Conservation (phyloP, 2,888 invertebrate species). For the Andrena praecox region DNA sequence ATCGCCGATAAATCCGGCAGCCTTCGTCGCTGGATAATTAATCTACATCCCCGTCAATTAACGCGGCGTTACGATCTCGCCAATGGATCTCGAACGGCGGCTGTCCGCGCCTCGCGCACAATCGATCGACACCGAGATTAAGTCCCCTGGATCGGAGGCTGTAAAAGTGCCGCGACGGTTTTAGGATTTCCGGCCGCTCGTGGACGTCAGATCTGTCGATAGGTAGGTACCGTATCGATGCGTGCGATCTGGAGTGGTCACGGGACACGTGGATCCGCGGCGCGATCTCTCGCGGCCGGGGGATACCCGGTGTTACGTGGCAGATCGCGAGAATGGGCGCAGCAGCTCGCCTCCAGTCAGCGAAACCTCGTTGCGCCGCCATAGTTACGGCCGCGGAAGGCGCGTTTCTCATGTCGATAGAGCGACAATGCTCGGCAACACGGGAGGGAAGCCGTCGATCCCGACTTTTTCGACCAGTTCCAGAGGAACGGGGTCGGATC, state of each 20-base stretch:
- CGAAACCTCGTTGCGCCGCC: background rate
- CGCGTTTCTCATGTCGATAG: slow-evolving; percentile 53
- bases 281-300: slow-evolving; percentile 26
- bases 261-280: slow-evolving; percentile 34
- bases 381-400: slow-evolving; percentile 25
- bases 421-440: slow-evolving; percentile 46
- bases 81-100: slow-evolving; percentile 34
- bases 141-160: background rate
- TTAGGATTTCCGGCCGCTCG: slow-evolving; percentile 13
- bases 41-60: slow-evolving; percentile 58
- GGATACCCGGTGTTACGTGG: slow-evolving; percentile 16
- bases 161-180: slow-evolving; percentile 41
- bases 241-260: slow-evolving; percentile 32
- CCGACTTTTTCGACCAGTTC: slow-evolving; percentile 37
- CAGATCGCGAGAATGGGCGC: slow-evolving; percentile 29
- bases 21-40: slow-evolving; percentile 42
- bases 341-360: slow-evolving; percentile 17
- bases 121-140: slow-evolving; percentile 44
- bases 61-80: slow-evolving; percentile 30
- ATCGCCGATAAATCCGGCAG: slow-evolving; percentile 21
- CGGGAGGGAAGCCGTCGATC: slow-evolving; percentile 28
- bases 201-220: background rate
- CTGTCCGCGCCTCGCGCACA: slow-evolving; percentile 38
- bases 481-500: slow-evolving; percentile 12
- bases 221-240: slow-evolving; percentile 26